Percentiles rank a stretch among this genome's conserved stretches.
Conservation (phyloP, 2,888 invertebrate species). For the Dendrolimus pini region DNA sequence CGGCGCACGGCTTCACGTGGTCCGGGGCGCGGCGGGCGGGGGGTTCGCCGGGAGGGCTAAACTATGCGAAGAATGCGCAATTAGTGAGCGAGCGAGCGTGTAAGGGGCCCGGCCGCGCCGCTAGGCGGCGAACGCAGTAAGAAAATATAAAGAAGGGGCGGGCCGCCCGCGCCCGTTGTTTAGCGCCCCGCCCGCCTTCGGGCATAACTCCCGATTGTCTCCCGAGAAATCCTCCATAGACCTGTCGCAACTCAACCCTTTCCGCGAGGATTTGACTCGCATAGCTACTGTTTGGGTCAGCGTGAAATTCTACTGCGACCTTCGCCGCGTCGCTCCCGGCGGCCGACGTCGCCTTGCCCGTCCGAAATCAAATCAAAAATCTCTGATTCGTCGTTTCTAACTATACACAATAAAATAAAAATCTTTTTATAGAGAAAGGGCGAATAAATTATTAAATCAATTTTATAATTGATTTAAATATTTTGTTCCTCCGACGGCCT, state of each 20-base stretch:
- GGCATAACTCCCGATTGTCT: constrained; percentile 77
- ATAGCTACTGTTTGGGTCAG: constrained; percentile 74
- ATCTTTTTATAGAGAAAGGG: neutral
- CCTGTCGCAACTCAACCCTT: constrained; percentile 72
- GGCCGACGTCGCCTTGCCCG: neutral
- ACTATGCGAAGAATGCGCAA: constrained; percentile 98
- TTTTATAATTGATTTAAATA: no score
- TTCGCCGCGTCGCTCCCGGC: neutral
- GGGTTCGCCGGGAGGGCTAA: constrained; percentile 83
- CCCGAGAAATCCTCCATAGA: constrained; percentile 70
- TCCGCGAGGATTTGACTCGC: constrained; percentile 63
- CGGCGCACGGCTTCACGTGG: constrained; percentile 75
- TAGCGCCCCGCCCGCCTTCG: constrained; percentile 75
- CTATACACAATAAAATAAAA: neutral
- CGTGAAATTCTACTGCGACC: constrained; percentile 61
- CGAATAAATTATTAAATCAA: no score
- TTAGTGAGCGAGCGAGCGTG: constrained; percentile 90
- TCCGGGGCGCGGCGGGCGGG: constrained; percentile 69
- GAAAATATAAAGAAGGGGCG: constrained; percentile 84
- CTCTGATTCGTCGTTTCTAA: neutral
- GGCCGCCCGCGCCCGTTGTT: constrained; percentile 73
- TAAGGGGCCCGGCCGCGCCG: constrained; percentile 78
- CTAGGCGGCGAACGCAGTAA: constrained; percentile 77
- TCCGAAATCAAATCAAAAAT: neutral
- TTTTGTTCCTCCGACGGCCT: no score